A percentile compares a stretch with the other conserved stretches of the same genome.
Evolutionary conservation across 2,113 vertebrate genomes (phyloP).

Genomic region (Chloroceryle aenea): DNA sequence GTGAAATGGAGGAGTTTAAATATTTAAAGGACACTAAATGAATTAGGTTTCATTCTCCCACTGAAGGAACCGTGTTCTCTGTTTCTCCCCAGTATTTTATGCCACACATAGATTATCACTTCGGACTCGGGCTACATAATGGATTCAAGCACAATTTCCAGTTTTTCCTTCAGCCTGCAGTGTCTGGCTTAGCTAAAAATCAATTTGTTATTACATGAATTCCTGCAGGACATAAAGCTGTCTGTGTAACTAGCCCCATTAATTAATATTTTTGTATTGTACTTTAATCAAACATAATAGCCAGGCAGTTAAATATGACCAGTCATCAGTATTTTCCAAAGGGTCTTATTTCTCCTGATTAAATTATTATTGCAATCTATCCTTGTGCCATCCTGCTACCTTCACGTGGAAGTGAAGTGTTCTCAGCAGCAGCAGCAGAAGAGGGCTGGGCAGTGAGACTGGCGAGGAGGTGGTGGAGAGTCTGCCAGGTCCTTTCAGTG

Average conservation of each 20-base stretch:
- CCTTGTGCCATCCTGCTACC: background rate
- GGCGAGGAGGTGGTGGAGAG: background rate
- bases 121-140: slow-evolving; percentile 6
- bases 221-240: slow-evolving; percentile 52
- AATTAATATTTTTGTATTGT: slow-evolving; percentile 51
- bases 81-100: slow-evolving; percentile 16
- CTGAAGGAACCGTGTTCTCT: background rate
- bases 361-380: slow-evolving; percentile 26
- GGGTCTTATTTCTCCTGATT: slow-evolving; percentile 31
- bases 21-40: slow-evolving; percentile 30
- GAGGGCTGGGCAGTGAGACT: background rate
- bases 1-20: slow-evolving; percentile 21
- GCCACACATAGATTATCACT: slow-evolving; percentile 2
- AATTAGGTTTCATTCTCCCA: slow-evolving; percentile 10
- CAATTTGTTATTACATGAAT: slow-evolving; percentile 67
- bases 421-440: background rate
- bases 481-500: background rate
- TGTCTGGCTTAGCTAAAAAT: slow-evolving; percentile 34
- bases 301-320: slow-evolving; percentile 1
- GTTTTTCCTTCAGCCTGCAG: background rate
- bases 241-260: slow-evolving; percentile 40
- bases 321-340: slow-evolving; percentile 18
- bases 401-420: background rate
- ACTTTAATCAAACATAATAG: slow-evolving; percentile 57
- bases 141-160: slow-evolving; percentile 3